phyloP scores from a whole-genome alignment of 2,113 vertebrate species.

The Arenaria interpres region DNA sequence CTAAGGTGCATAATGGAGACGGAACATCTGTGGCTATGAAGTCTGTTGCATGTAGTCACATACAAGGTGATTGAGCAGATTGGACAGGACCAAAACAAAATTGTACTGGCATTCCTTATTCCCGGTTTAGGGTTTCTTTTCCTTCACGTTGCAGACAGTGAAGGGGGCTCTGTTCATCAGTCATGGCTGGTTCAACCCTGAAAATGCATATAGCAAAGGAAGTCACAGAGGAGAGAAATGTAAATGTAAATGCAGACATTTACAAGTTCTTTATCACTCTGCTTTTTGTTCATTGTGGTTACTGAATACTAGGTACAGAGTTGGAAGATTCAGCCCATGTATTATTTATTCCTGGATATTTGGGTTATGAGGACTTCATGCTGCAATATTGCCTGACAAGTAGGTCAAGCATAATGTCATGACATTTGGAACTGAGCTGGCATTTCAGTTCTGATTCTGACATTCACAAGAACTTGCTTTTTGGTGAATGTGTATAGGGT shows the following conservation, averaged over 20 bases:
- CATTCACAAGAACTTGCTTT: not conserved
- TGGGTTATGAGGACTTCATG: not conserved
- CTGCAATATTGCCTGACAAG: not conserved
- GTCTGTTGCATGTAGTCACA: not conserved
- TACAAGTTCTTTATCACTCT: not conserved
- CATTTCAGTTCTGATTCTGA: not conserved
- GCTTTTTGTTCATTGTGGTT: not conserved
- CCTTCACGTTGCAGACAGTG: not conserved
- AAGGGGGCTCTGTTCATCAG: not conserved
- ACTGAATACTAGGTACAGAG: not conserved
- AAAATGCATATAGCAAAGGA: not conserved
- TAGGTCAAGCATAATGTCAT: not conserved
- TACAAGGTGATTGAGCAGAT: not conserved
- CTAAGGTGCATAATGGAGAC: not conserved
- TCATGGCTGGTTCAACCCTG: not conserved
- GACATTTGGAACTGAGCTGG: not conserved
- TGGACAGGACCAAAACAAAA: not conserved
- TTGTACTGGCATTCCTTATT: not conserved
- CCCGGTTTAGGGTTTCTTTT: not conserved
- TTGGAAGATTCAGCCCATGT: not conserved
- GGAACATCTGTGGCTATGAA: not conserved
- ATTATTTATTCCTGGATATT: not conserved
- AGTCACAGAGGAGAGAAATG: not conserved
- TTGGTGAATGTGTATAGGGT: not conserved
- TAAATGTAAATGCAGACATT: not conserved